These are phyloP conservation scores for Mimachlamys varia DNA, from an alignment of 2,888 invertebrate genomes.

Conservation along the genomic window DNA sequence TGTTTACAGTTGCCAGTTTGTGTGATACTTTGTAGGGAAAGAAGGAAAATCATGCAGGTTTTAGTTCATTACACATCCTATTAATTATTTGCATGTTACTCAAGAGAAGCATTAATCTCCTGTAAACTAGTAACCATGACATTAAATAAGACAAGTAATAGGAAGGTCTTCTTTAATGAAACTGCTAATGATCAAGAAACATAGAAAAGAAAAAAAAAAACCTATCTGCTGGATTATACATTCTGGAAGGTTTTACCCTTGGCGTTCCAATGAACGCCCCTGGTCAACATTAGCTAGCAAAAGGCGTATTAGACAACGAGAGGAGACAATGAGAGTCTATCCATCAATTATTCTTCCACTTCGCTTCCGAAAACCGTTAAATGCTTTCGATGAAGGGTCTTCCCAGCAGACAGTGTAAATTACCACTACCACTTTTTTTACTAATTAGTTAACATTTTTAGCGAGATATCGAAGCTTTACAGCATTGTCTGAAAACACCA, in stretches of 20 bases:
- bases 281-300: neutral
- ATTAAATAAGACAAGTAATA: no score
- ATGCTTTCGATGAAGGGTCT: conserved; percentile 26
- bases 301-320: neutral
- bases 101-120: no score
- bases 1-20: no score
- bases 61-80: no score
- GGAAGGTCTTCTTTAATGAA: no score
- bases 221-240: neutral
- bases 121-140: no score
- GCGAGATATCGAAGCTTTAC: neutral
- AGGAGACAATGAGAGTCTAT: neutral
- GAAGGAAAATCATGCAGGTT: no score
- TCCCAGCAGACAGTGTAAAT: neutral
- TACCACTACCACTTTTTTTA: neutral
- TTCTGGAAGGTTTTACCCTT: neutral
- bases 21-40: no score
- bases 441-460: neutral
- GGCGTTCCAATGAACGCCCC: neutral
- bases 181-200: no score
- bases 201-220: neutral
- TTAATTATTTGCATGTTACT: no score
- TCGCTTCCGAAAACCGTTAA: neutral
- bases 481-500: neutral
- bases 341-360: neutral